A percentile compares a stretch with the other conserved stretches of the same genome.
Evolutionary conservation across 2,797 vertebrate species (phyloP).

Genomic region (Cyclura pinguis): DNA sequence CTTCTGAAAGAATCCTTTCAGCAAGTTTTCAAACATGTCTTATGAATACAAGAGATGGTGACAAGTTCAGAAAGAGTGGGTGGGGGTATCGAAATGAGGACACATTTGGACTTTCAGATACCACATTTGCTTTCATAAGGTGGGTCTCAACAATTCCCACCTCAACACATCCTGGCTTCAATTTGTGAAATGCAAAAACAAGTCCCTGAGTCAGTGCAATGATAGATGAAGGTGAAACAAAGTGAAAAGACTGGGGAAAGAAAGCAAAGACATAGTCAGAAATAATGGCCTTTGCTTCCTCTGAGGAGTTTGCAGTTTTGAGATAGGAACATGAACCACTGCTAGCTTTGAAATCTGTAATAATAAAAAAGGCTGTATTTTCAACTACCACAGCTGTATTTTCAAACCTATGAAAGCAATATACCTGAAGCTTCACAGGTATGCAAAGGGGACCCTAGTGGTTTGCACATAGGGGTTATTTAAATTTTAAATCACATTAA

Average conservation of each 20-base stretch:
- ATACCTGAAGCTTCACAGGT: no score
- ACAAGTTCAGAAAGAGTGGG: background rate
- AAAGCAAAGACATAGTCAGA: background rate
- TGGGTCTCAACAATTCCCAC: background rate
- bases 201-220: fast-evolving
- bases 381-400: background rate
- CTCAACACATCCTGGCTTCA: background rate
- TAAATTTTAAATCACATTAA: no score
- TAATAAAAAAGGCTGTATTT: conserved; percentile 16
- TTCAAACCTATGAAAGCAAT: no score
- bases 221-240: background rate
- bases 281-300: background rate
- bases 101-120: background rate
- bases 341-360: conserved; percentile 33
- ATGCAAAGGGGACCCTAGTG: no score
- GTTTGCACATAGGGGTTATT: no score
- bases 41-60: background rate
- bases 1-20: conserved; percentile 7
- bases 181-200: background rate
- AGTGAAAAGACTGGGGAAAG: no score
- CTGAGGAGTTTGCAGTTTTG: fast-evolving
- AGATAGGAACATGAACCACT: background rate
- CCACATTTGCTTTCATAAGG: background rate
- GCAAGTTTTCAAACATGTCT: background rate
- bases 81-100: background rate